These are phyloP conservation scores for Ormia ochracea DNA, from an alignment of 2,888 invertebrate genomes.

Conservation along the genomic window DNA sequence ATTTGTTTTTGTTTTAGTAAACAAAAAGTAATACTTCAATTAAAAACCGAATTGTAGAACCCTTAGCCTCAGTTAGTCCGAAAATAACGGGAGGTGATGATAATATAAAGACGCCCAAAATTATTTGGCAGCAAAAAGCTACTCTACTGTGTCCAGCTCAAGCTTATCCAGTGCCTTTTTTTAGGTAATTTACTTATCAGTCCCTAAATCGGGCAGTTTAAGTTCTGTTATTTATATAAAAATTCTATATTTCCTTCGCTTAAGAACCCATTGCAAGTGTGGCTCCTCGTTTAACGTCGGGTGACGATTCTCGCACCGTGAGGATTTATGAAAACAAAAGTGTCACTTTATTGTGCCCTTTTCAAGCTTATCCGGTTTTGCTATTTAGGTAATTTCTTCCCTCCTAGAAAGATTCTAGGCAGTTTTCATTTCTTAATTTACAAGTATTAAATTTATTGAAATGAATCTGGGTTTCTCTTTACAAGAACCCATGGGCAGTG, in stretches of 20 bases:
- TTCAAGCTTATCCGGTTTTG: conserved; percentile 84
- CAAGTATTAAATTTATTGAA: background rate
- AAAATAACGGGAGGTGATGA: conserved; percentile 85
- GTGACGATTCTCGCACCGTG: conserved; percentile 80
- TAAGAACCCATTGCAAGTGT: conserved; percentile 79
- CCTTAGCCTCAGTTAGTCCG: conserved; percentile 78
- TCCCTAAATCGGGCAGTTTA: conserved; percentile 73
- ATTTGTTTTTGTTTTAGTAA: background rate
- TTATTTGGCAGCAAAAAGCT: conserved; percentile 78
- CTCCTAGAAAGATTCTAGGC: background rate
- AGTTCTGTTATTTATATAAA: background rate
- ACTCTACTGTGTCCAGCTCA: conserved; percentile 86
- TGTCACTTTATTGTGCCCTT: conserved; percentile 80
- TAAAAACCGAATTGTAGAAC: conserved; percentile 72
- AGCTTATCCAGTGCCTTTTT: conserved; percentile 85
- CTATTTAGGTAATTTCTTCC: conserved; percentile 80
- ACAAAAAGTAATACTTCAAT: background rate
- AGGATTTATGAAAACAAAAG: conserved; percentile 77
- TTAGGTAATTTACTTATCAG: conserved; percentile 78
- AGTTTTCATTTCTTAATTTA: conserved; percentile 23
- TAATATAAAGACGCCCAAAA: conserved; percentile 75
- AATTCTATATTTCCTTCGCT: background rate
- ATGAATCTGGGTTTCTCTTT: background rate
- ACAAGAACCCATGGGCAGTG: conserved; percentile 80
- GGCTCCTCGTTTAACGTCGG: conserved; percentile 82